phyloP scores from a whole-genome alignment of 30 jellyfish, hydroid and myxozoan genomes.

The Chironex yamaguchii region DNA sequence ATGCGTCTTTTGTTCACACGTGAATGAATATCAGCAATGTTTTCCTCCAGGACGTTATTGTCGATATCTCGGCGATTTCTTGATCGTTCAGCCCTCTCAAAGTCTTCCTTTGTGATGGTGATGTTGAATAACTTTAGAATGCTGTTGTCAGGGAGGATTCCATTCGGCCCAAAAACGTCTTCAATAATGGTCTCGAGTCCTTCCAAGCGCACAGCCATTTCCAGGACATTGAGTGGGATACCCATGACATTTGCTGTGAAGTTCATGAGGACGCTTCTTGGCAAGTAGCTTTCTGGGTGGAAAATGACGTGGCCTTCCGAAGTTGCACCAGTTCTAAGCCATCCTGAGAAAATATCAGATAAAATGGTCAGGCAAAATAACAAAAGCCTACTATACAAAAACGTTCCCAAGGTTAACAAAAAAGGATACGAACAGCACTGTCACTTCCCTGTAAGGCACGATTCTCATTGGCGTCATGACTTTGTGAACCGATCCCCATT shows the following conservation, averaged over 20 bases:
- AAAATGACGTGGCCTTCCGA: slow-evolving; percentile 90
- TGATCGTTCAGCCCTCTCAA: slow-evolving; percentile 13
- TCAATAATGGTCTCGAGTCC: slow-evolving; percentile 90
- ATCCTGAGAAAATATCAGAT: slow-evolving; percentile 9
- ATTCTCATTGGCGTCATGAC: too few species aligned
- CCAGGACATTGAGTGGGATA: slow-evolving; percentile 86
- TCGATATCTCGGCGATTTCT: slow-evolving; percentile 46
- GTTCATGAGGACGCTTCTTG: slow-evolving; percentile 88
- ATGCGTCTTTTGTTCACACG: slow-evolving; percentile 86
- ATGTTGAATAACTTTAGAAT: slow-evolving; percentile 67
- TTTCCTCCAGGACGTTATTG: slow-evolving; percentile 39
- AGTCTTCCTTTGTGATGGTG: slow-evolving; percentile 67
- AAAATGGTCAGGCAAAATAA: too few species aligned
- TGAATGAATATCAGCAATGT: slow-evolving; percentile 60
- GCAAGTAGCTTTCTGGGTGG: slow-evolving; percentile 93
- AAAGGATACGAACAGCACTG: too few species aligned
- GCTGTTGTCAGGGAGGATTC: slow-evolving; percentile 79
- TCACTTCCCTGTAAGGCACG: too few species aligned
- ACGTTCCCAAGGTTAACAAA: too few species aligned
- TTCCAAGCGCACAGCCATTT: slow-evolving; percentile 90
- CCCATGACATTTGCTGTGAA: slow-evolving; percentile 89
- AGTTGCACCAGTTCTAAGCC: slow-evolving; percentile 84
- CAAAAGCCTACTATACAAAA: too few species aligned
- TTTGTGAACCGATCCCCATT: too few species aligned
- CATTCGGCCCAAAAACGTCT: slow-evolving; percentile 92